Base-by-base conservation (phyloP, 2,797 vertebrate genomes). In the Cyclura pinguis region DNA sequence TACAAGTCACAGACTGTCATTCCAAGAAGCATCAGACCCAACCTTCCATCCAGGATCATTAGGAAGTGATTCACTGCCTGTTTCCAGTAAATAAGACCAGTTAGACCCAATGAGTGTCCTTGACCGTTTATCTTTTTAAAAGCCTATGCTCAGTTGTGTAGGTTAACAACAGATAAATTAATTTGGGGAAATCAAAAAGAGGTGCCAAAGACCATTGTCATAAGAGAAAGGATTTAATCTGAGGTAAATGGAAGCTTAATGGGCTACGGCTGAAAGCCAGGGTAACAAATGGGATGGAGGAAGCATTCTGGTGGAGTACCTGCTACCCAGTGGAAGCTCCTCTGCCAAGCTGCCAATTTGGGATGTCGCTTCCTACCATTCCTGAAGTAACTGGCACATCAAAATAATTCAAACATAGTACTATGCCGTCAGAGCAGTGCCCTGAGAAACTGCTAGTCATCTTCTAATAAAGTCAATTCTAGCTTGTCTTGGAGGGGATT, bases 11-110 rank as follows among this genome's bases (percentile, higher is more conserved):
- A 20, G 16, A 72, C 50, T 16, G 47, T 50, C 52, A 93, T 9
- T 0, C 1, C 0, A 13, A 29, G 78, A 32, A 1, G 1, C 4
- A 8, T 38, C 50, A 80, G 59, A 18, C 20, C 3, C 59, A 87
- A 16, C 13, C 59, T 50, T 10, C 38, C 10, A 24, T 20, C 59
- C n/a, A 57, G 38, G 18, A 73, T 38, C 27, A 18, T 42, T 12
- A 57, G 24, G 35, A 59, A 14, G 32, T 13, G 3, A 72, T 35
- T 78, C 12, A 13, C 86, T 52, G 74, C 7, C 57, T 20, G 18
- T 22, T 29, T 27, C 27, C 8, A 77, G 6, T 24, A 35, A n/a
- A 7, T 29, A 81, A 18, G 2, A 35, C 16, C 80, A 62, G 16
- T 47, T 8, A 67, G 62, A 13, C 24, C 24, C 62, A 84, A 67